Evolutionary conservation across 2,797 vertebrate species (phyloP), one percentile per base, ranked within the genome.

Genomic region (Typhlichthys eigenmanni): DNA sequence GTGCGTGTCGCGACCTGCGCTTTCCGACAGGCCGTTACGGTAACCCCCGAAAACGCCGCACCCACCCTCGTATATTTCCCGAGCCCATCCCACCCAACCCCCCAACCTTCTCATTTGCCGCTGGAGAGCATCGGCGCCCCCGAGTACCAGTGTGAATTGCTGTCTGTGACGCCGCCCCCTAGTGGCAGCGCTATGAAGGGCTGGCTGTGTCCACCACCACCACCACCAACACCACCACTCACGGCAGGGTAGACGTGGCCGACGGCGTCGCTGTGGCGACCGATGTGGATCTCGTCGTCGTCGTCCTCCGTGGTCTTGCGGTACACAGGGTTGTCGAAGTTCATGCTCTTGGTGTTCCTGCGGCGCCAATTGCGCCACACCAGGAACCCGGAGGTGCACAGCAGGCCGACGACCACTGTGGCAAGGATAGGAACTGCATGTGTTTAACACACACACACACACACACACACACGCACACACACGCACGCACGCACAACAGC

Each of bases 261-360:
- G 45, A 99, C 93, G 75, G 87, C 90, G 75, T 98, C 96, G 85
- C 95, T 93, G 66, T 94, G 93, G 45, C 95, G 91, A 13, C 96
- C 96, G 74, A 98, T 98, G 89, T 99, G 96, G 80, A 98, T 97
- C 66, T 99, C 97, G 0, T 98, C 97, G 62, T 98, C 96, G 57
- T 98, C 98, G 32, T 98, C 90, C 80, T 94, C 94, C 0, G 93
- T 94, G 70, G 97, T 99, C 77, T 99, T 99, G 82, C 97, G 95
- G 63, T 99, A 99, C 0, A 98, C 98, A 0, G 98, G 98, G 85
- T 99, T 99, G 90, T 99, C 98, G 85, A 99, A 99, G 85, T 99
- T 98, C 97, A 99, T 99, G 92, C 96, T 99, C 90, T 99, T 99
- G 62, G 97, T 99, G 77, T 98, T 98, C 90, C 95, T 96, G 89